phyloP scores from a whole-genome alignment of 1,140 invertebrate species.

The Triops longicaudatus region DNA sequence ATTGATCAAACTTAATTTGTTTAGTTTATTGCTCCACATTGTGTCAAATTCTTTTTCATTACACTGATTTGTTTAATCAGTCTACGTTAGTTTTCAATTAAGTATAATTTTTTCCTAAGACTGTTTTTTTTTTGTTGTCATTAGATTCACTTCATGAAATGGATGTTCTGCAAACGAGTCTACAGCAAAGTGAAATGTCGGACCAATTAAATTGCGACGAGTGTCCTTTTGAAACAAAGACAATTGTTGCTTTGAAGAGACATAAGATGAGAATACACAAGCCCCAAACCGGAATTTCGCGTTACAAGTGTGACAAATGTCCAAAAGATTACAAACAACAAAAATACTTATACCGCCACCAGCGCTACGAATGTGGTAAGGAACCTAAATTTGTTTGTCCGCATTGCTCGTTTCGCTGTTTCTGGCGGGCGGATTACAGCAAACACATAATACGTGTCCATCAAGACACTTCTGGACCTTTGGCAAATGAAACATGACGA shows the following conservation, averaged over 20 bases:
- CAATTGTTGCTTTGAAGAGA: background rate
- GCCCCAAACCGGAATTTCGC: constrained; percentile 41
- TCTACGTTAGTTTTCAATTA: no score
- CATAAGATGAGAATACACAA: background rate
- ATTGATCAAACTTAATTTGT: no score
- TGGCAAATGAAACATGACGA: background rate
- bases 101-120: no score
- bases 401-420: constrained; percentile 43
- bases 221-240: background rate
- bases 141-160: background rate
- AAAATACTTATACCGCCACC: constrained; percentile 34
- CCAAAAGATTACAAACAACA: background rate
- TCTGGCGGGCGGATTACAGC: background rate
- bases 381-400: constrained; percentile 54
- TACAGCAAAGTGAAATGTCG: background rate
- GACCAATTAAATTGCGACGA: background rate
- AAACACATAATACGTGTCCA: background rate
- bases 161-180: background rate
- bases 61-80: no score
- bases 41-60: no score
- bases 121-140: no score
- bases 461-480: background rate
- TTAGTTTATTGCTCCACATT: no score
- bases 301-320: background rate
- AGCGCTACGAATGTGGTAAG: constrained; percentile 59